These are phyloP conservation scores for Orussus abietinus DNA, from an alignment of 1,140 invertebrate genomes.

Conservation along the genomic window DNA sequence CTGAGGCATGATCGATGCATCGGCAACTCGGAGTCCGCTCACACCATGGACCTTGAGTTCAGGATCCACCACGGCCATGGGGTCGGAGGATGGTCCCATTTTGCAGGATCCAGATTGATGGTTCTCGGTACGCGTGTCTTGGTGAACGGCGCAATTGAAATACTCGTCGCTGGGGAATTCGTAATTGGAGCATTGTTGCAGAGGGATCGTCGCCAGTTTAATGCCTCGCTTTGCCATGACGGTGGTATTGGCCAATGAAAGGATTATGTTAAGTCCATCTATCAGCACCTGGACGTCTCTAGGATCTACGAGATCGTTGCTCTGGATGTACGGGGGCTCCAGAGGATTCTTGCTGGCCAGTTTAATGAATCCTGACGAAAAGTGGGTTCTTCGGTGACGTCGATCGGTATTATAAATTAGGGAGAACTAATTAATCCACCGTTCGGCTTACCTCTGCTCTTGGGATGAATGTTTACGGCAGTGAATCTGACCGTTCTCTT, in stretches of 20 bases:
- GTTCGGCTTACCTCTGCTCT: constrained; percentile 74
- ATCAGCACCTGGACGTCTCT: constrained; percentile 47
- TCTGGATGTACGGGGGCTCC: constrained; percentile 57
- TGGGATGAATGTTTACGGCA: constrained; percentile 66
- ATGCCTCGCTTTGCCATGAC: constrained; percentile 33
- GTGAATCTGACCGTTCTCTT: constrained; percentile 50
- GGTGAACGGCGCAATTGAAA: constrained; percentile 55
- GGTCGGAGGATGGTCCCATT: constrained; percentile 54
- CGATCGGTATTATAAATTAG: not conserved
- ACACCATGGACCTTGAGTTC: constrained; percentile 49
- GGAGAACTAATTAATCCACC: too few species aligned
- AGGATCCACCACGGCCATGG: constrained; percentile 52
- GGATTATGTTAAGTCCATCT: constrained; percentile 37
- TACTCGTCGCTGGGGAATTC: constrained; percentile 48
- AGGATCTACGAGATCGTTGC: constrained; percentile 55
- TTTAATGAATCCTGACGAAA: constrained; percentile 56
- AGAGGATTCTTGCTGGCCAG: constrained; percentile 52
- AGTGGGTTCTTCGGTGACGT: not conserved
- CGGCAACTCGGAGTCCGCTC: constrained; percentile 47
- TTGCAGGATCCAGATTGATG: constrained; percentile 59
- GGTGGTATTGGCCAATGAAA: constrained; percentile 31
- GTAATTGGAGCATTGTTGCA: constrained; percentile 27
- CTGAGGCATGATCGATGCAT: constrained; percentile 46
- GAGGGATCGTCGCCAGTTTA: constrained; percentile 10
- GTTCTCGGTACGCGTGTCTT: constrained; percentile 51